Percentiles rank a stretch among this genome's conserved stretches.
Conservation (phyloP, 2,888 invertebrate genomes). For the Erpobdella octoculata region DNA sequence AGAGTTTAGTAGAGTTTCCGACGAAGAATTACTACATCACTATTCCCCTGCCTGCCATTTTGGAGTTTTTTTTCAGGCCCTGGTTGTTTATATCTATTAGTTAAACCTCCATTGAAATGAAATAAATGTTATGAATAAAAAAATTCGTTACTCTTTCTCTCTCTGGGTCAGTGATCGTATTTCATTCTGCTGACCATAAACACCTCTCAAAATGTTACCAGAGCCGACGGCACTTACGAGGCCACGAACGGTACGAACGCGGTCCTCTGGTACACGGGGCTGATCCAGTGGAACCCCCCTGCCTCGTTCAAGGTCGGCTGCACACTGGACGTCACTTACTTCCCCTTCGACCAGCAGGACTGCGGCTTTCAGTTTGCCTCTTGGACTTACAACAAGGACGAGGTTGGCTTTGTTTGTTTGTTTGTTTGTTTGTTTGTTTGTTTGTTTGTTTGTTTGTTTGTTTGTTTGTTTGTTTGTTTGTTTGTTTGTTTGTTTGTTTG, state of each 20-base stretch:
- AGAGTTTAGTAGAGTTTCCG: no score
- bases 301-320: slow-evolving; percentile 60
- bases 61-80: no score
- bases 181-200: no score
- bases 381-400: slow-evolving; percentile 59
- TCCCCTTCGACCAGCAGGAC: slow-evolving; percentile 86
- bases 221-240: slow-evolving; percentile 41
- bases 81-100: no score
- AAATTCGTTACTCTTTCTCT: no score
- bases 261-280: slow-evolving; percentile 37
- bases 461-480: neutral
- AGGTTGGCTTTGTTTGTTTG: slow-evolving; percentile 35
- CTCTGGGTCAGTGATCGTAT: no score
- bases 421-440: neutral
- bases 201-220: no score
- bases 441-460: neutral
- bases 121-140: no score
- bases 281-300: slow-evolving; percentile 82
- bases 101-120: no score
- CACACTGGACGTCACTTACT: slow-evolving; percentile 80
- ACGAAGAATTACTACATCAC: no score
- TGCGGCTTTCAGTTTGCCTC: slow-evolving; percentile 84
- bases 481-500: neutral
- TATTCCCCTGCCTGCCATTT: no score
- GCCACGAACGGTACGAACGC: slow-evolving; percentile 44